Evolutionary conservation across 2,888 invertebrate genomes (phyloP), one percentile per base, ranked within the genome.

Genomic region (Helicoverpa assulta): DNA sequence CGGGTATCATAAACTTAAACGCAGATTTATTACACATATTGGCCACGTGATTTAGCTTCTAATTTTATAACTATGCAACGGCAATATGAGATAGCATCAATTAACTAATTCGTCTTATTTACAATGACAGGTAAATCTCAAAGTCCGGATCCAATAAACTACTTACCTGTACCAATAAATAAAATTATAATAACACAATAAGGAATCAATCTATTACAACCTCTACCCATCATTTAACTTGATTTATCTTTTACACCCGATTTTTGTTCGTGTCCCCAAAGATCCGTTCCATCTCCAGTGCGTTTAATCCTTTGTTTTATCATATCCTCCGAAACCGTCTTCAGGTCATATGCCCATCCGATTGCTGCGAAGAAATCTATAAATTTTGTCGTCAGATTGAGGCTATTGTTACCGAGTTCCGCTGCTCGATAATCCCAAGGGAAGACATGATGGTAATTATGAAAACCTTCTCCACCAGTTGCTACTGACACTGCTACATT

Each of bases 401-500:
- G 73, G 16, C 58, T 82, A 43, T 86, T 87, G n/a, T 89, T 89
- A 0, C 91, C 92, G 4, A 91, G 80, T 79, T 92, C 92, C 0
- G 89, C 87, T 10, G 91, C 69, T n/a, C 89, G 83, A 52, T 92
- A 92, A 63, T 92, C 91, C 89, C 89, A 91, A 0, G 92, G 92
- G 54, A 89, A 92, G 0, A 81, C 85, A 37, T 92, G 91, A 51
- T 92, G 91, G 65, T 87, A 92, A 50, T 91, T 92, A 58, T 92
- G 92, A 37, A 89, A 92, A 2, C 92, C 92, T 85, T 92, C 92
- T 0, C 92, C 91, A 5, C 85, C 72, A 0, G 88, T 76, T 0
- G 76, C 43, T 0, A 90, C 3, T 1, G 86, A 81, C 1, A 88
- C 85, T 0, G 69, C 12, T 0, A 78, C 6, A 47, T 87, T 91